These are phyloP conservation scores for Argyrosomus japonicus DNA, from an alignment of 2,113 vertebrate genomes.

Conservation along the genomic window DNA sequence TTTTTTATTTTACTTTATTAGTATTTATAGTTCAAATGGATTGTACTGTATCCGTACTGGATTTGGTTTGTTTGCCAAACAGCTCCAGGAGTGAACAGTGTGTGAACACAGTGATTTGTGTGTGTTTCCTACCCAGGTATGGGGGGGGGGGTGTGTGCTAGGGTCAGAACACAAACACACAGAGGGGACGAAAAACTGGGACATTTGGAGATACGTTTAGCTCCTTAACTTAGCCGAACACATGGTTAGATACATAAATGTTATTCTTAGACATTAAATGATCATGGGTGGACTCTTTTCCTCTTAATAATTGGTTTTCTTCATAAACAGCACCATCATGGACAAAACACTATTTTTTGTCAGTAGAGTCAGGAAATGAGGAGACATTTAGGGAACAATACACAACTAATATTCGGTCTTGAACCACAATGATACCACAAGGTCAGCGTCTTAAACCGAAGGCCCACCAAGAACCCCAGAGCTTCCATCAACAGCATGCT, in stretches of 20 bases:
- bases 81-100: constrained; percentile 33
- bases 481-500: neutral
- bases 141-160: neutral
- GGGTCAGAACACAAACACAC: constrained; percentile 25
- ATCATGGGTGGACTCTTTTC: neutral
- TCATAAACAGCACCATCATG: neutral
- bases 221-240: neutral
- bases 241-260: neutral
- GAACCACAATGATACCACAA: neutral
- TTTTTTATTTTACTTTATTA: constrained; percentile 51
- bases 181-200: neutral
- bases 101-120: constrained; percentile 20
- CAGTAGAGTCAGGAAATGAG: neutral
- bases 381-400: neutral
- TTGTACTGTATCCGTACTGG: constrained; percentile 39
- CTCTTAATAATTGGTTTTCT: too few species aligned
- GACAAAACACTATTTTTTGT: neutral
- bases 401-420: neutral
- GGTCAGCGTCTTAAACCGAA: neutral
- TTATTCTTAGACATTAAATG: neutral
- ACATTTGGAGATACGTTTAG: neutral
- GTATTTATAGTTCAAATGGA: constrained; percentile 40
- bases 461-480: neutral
- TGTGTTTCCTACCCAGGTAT: constrained; percentile 34
- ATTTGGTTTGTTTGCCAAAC: constrained; percentile 59